Base-by-base conservation (phyloP, 1,140 invertebrate genomes). In the Limonius californicus region DNA sequence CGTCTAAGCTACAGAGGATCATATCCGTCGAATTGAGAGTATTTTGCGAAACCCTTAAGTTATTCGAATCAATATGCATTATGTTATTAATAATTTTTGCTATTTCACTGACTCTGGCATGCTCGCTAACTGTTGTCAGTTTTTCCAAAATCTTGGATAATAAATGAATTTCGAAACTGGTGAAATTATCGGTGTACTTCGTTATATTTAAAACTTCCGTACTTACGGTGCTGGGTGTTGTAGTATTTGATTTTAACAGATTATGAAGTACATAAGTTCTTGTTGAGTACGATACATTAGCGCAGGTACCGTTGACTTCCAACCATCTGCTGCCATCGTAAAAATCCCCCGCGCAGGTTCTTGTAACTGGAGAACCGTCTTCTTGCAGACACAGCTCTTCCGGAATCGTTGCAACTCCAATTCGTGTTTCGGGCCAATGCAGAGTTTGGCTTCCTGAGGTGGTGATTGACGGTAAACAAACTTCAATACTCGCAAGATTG, bases 11-110 rank as follows among this genome's bases (percentile, higher is more conserved):
- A 6, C 43, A 45, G 42, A 59, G 35, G 56, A 55, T 56, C 14
- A 19, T 20, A 30, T 61, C 59, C 0, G 60, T 62, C 15, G 45
- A 59, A 57, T 56, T 68, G 9, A 68, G 60, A 1, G 53, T 18
- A 7, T 47, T 12, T 60, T 71, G 67, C 8, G 68, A 68, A 18
- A 6, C 15, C 15, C 43, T 45, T 45, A 45, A 45, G 4, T 7
- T 4, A 4, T 3, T 45, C n/a, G 4, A 14, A 15, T n/a, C 7
- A 45, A 45, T 8, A 15, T 45, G 12, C 43, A 45, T 45, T 4
- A 45, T n/a, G 15, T 45, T 45, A 18, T 18, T 45, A 18, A 45
- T 18, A n/a, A 14, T 45, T 4, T 6, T 7, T 18, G 15, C 16
- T 45, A 18, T 45, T 32, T 11, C 27, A 32, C 27, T 6, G 11